Conservation (phyloP, 1,140 invertebrate genomes). For the Globodera ellingtonae region DNA sequence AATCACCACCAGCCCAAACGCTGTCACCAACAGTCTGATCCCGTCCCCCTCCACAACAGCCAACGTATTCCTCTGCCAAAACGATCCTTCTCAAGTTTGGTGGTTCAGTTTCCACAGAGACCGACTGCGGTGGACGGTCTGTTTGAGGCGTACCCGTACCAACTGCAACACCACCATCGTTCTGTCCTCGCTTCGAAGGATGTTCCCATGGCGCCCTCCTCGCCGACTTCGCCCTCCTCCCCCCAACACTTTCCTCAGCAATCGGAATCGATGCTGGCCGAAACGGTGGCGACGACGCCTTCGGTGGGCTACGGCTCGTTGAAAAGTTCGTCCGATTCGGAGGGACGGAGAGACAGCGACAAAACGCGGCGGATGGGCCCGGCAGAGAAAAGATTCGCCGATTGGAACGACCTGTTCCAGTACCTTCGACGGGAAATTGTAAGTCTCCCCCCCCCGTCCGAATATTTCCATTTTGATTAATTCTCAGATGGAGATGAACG, state of each 20-base stretch:
- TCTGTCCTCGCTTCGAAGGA: background rate
- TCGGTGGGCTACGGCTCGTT: slow-evolving; percentile 10
- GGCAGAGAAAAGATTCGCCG: slow-evolving; percentile 31
- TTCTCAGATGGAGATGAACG: slow-evolving; percentile 39
- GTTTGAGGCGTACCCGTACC: background rate
- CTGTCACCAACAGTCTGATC: background rate
- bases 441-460: background rate
- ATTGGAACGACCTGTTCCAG: slow-evolving; percentile 48
- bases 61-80: no score
- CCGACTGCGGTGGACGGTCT: background rate
- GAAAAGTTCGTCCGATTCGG: slow-evolving; percentile 9
- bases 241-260: background rate
- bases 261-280: background rate
- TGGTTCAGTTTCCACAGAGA: background rate
- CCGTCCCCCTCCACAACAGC: no score
- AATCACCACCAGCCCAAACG: background rate
- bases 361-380: background rate
- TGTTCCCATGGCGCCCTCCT: background rate
- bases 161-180: background rate
- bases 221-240: background rate
- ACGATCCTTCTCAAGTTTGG: no score
- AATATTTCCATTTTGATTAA: slow-evolving; percentile 15
- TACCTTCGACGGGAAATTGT: slow-evolving; percentile 47
- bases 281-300: slow-evolving; percentile 3
- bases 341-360: background rate